These are phyloP conservation scores for Lagorchestes hirsutus DNA, from an alignment of 2,797 vertebrate genomes.

Conservation along the genomic window DNA sequence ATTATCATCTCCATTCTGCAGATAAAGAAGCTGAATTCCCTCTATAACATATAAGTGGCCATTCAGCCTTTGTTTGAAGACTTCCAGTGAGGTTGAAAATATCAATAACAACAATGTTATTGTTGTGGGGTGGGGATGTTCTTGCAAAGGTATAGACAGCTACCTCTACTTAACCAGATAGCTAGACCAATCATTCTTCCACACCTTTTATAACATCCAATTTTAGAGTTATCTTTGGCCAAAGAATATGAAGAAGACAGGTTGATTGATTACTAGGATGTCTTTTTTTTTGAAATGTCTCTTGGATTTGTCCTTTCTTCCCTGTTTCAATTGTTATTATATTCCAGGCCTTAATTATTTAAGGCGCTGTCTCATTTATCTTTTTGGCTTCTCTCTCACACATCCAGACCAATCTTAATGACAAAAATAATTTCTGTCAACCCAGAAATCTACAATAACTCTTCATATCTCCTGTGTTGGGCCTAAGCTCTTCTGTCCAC, in stretches of 20 bases:
- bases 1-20: neutral
- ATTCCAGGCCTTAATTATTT: neutral
- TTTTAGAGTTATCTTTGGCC: neutral
- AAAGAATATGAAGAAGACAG: neutral
- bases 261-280: neutral
- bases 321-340: neutral
- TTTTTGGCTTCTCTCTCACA: neutral
- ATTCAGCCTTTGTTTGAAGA: neutral
- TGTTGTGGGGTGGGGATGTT: neutral
- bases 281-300: neutral
- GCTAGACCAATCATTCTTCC: neutral
- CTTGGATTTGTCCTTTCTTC: neutral
- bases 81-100: neutral
- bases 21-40: neutral
- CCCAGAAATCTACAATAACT: neutral
- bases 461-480: neutral
- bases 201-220: neutral
- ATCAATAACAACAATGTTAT: neutral
- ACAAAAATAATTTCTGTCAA: neutral
- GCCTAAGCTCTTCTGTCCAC: neutral
- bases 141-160: neutral
- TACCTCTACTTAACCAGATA: neutral
- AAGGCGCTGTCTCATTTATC: neutral
- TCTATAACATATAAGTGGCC: neutral
- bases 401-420: neutral